Conservation (phyloP, 2,888 invertebrate genomes). For the Escarpia spicata region DNA sequence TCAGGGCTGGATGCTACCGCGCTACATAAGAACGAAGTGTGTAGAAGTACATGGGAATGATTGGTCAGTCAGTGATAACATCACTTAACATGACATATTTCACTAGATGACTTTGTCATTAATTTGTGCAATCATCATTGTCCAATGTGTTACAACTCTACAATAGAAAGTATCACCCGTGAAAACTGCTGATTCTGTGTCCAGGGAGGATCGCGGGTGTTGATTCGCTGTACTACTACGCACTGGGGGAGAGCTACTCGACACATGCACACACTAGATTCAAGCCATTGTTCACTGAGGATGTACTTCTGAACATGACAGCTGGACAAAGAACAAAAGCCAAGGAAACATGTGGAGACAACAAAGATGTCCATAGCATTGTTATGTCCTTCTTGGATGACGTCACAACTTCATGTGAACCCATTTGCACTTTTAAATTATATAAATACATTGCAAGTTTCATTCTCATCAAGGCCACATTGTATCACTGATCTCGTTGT, state of each 20-base stretch:
- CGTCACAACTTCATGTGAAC: too few species aligned
- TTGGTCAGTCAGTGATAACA: too few species aligned
- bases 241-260: background rate
- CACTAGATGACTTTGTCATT: background rate
- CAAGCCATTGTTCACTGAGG: background rate
- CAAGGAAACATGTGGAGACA: background rate
- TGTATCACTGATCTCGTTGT: too few species aligned
- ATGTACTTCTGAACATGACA: conserved; percentile 8
- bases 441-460: too few species aligned
- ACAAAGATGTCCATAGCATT: background rate
- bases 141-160: background rate
- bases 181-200: background rate
- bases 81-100: too few species aligned
- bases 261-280: background rate
- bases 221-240: background rate
- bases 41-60: too few species aligned
- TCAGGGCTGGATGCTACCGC: too few species aligned
- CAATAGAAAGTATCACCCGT: background rate
- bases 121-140: background rate
- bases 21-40: too few species aligned
- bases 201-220: background rate
- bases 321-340: background rate
- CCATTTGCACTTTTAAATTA: too few species aligned
- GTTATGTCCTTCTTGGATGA: too few species aligned
- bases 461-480: too few species aligned